Percentiles rank a stretch among this genome's conserved stretches.
Evolutionary conservation across 2,113 vertebrate genomes (phyloP).

Genomic region (Sigmodon hispidus): DNA sequence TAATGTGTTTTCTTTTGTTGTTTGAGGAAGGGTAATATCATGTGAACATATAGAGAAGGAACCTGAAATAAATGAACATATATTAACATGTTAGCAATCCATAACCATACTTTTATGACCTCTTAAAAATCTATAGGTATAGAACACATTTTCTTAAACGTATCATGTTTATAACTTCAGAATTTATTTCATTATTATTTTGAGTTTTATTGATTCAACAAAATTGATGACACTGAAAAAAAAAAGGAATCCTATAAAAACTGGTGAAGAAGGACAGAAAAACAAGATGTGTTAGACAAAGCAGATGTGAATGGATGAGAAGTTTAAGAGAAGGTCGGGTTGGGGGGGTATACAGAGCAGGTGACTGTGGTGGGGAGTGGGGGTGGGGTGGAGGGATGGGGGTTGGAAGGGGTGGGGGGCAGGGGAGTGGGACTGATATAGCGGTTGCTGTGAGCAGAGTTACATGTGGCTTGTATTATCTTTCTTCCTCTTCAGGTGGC

Average conservation of each 20-base stretch:
- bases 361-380: too few species aligned
- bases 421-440: not conserved
- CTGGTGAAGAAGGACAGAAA: not conserved
- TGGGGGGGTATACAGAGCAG: not conserved
- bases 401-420: too few species aligned
- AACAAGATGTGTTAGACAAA: not conserved
- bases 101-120: constrained; percentile 89
- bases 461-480: not conserved
- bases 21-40: constrained; percentile 77
- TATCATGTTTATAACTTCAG: constrained; percentile 89
- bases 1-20: not conserved
- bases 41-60: constrained; percentile 86
- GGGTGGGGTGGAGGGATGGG: too few species aligned
- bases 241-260: not conserved
- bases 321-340: too few species aligned
- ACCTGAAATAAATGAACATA: constrained; percentile 87
- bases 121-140: constrained; percentile 90
- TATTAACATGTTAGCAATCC: constrained; percentile 88
- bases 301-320: not conserved
- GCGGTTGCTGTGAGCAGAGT: not conserved
- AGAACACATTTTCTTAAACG: constrained; percentile 90
- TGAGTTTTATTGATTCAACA: constrained; percentile 91
- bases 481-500: constrained; percentile 39
- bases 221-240: constrained; percentile 84
- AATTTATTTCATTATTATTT: constrained; percentile 90